phyloP scores from a whole-genome alignment of 2,888 invertebrate genomes.

The Drosophila seclusa region DNA sequence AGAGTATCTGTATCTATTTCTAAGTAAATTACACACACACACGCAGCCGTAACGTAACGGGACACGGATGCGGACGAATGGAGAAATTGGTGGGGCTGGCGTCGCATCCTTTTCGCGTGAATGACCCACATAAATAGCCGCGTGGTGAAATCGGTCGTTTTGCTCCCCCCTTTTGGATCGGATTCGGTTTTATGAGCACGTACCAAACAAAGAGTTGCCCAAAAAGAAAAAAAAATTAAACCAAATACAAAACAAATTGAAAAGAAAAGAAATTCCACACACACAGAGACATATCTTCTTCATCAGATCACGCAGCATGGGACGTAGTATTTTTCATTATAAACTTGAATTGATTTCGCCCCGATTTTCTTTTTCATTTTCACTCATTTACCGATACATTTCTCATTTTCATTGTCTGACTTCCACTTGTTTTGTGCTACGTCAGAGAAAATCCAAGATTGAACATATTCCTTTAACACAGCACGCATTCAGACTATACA shows the following conservation, averaged over 20 bases:
- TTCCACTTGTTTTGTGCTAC: conserved; percentile 31
- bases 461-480: conserved; percentile 2
- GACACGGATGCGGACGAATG: conserved; percentile 15
- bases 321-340: conserved; percentile 47
- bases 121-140: conserved; percentile 76
- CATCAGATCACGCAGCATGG: conserved; percentile 19
- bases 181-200: conserved; percentile 59
- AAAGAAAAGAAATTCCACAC: conserved; percentile 35
- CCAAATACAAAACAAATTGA: conserved; percentile 22
- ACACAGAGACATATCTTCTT: conserved; percentile 5
- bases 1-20: conserved; percentile 71
- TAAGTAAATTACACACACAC: conserved; percentile 68
- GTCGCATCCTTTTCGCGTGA: conserved; percentile 67
- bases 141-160: conserved; percentile 47
- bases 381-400: conserved; percentile 42
- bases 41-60: conserved; percentile 4
- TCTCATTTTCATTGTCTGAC: conserved; percentile 38
- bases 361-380: conserved; percentile 28
- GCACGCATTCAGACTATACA: neutral
- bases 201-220: conserved; percentile 46
- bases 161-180: conserved; percentile 20
- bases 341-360: conserved; percentile 50
- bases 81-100: conserved; percentile 16
- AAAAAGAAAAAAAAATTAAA: neutral
- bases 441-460: conserved; percentile 21